phyloP scores from a whole-genome alignment of 2,888 invertebrate genomes.

The Cancer borealis region DNA sequence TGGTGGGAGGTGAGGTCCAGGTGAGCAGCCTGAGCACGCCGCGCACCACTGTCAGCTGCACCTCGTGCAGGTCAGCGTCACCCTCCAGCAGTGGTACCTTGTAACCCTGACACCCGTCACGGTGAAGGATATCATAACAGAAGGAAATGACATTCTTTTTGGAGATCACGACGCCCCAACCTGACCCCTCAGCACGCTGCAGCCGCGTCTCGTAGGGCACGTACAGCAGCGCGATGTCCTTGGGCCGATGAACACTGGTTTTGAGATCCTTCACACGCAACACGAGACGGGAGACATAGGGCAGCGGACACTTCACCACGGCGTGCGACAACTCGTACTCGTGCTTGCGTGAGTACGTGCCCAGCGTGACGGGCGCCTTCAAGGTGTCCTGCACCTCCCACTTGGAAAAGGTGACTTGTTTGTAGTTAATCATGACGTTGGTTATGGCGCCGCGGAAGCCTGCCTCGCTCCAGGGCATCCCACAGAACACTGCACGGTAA shows the following conservation, averaged over 20 bases:
- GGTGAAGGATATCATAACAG: slow-evolving; percentile 6
- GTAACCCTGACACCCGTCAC: not conserved
- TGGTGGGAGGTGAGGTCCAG: not conserved
- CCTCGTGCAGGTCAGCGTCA: not conserved
- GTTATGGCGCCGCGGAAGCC: not conserved
- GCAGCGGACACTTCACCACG: not conserved
- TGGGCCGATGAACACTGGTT: not conserved
- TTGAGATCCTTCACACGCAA: not conserved
- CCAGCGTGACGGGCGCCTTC: not conserved
- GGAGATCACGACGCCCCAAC: not conserved
- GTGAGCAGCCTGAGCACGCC: not conserved
- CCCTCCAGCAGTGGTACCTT: not conserved
- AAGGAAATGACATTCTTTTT: not conserved
- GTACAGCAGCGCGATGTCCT: not conserved
- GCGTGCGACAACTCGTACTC: not conserved
- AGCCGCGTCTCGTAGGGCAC: not conserved
- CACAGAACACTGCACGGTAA: not conserved
- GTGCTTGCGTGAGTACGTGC: not conserved
- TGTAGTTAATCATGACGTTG: slow-evolving; percentile 5
- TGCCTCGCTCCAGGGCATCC: not conserved
- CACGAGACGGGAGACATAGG: not conserved
- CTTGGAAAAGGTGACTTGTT: not conserved
- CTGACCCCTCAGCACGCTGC: not conserved
- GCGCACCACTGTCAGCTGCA: not conserved
- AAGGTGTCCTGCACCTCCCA: not conserved